Conservation (phyloP, 2,888 invertebrate species). For the Disparrhopalites patrizii region DNA sequence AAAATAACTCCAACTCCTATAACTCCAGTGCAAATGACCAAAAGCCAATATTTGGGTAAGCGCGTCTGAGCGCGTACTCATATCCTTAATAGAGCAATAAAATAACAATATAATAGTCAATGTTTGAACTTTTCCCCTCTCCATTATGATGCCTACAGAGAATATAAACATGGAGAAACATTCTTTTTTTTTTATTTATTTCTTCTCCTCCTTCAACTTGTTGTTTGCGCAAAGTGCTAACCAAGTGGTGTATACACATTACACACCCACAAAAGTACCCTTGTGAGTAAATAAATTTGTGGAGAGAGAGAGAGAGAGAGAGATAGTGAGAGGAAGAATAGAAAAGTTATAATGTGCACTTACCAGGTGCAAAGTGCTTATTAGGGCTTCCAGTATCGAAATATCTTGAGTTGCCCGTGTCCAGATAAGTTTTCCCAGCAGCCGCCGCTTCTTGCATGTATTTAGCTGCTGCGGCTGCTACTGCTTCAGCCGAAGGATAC, state of each 20-base stretch:
- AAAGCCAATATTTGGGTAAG: conserved; percentile 33
- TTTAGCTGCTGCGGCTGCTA: conserved; percentile 46
- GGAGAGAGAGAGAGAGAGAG: not conserved
- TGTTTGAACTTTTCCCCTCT: conserved; percentile 26
- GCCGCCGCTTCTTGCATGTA: conserved; percentile 42
- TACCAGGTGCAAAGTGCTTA: conserved; percentile 49
- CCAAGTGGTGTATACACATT: too few relatives aligned
- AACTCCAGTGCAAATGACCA: conserved; percentile 31
- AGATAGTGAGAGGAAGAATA: conserved; percentile 3
- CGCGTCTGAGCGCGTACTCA: conserved; percentile 1
- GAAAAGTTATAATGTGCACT: conserved; percentile 30
- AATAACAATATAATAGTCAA: conserved; percentile 3
- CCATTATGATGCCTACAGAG: too few relatives aligned
- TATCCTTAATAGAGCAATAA: conserved; percentile 16
- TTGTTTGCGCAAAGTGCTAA: conserved; percentile 19
- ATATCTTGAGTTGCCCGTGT: conserved; percentile 47
- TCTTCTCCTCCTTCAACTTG: too few relatives aligned
- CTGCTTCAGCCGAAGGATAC: conserved; percentile 45
- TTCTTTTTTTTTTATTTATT: conserved; percentile 5
- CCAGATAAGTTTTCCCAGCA: conserved; percentile 46
- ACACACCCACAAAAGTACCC: too few relatives aligned
- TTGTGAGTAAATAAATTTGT: not conserved
- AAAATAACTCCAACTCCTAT: too few relatives aligned
- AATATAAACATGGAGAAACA: too few relatives aligned
- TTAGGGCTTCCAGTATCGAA: conserved; percentile 48